Conservation (phyloP, 64 coral and sea anemone genomes). For the Dendronephthya gigantea region DNA sequence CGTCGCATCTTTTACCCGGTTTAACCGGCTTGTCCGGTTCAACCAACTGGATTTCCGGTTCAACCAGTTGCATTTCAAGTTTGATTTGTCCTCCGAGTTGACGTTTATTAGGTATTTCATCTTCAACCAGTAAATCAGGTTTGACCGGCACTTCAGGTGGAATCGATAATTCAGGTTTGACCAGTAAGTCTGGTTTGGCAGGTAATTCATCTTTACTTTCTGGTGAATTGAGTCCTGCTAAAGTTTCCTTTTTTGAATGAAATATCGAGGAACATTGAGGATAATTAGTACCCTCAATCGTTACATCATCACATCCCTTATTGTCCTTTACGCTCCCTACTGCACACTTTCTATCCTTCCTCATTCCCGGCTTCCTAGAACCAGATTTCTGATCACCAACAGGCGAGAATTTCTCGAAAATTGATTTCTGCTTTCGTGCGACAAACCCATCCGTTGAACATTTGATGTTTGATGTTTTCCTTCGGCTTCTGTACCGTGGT, state of each 20-base stretch:
- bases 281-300: too few relatives aligned
- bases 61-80: too few relatives aligned
- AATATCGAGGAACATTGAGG: too few relatives aligned
- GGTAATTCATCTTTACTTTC: too few relatives aligned
- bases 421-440: not conserved
- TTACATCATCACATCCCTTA: not conserved
- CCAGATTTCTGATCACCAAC: not conserved
- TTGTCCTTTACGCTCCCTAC: not conserved
- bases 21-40: not conserved
- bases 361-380: not conserved
- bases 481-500: not conserved
- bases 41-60: too few relatives aligned
- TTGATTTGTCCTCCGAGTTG: too few relatives aligned
- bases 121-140: not conserved
- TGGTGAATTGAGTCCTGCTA: too few relatives aligned
- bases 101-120: too few relatives aligned
- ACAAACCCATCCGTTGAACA: not conserved
- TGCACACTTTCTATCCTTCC: not conserved
- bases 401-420: not conserved
- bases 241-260: too few relatives aligned
- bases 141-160: too few relatives aligned
- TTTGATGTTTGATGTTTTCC: not conserved
- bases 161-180: too few relatives aligned
- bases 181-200: too few relatives aligned
- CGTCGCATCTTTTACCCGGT: not conserved